Conservation (phyloP, 2,113 vertebrate genomes). For the Spea bombifrons region DNA sequence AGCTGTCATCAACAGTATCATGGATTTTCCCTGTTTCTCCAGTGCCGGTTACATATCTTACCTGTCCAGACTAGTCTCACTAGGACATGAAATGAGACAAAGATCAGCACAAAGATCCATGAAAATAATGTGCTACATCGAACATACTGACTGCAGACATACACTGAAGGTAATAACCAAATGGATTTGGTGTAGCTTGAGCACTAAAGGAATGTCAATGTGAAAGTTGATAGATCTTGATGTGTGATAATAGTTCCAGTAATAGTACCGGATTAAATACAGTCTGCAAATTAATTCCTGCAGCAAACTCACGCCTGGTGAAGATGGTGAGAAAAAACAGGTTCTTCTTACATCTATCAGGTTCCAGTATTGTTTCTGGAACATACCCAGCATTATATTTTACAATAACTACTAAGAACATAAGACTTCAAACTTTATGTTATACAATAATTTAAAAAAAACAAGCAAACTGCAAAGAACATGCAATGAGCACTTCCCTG, state of each 20-base stretch:
- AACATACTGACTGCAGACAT: neutral
- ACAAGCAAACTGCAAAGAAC: neutral
- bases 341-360: too few relatives aligned
- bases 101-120: neutral
- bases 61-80: too few relatives aligned
- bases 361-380: too few relatives aligned
- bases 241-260: neutral
- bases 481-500: neutral
- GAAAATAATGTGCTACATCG: neutral
- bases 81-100: neutral
- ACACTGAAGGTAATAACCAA: neutral
- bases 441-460: neutral
- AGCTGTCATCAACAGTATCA: too few relatives aligned
- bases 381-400: too few relatives aligned
- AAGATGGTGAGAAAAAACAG: too few relatives aligned
- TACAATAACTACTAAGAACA: too few relatives aligned
- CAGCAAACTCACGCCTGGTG: neutral
- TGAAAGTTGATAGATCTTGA: conserved; percentile 1
- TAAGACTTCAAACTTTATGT: too few relatives aligned
- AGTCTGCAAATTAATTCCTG: neutral
- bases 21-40: too few relatives aligned
- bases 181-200: neutral
- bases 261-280: neutral
- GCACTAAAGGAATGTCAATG: neutral
- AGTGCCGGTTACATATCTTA: too few relatives aligned